Percentiles rank a stretch among this genome's conserved stretches.
These are phyloP conservation scores for Junonia oenone DNA, from an alignment of 2,888 invertebrate species.

Conservation along the genomic window DNA sequence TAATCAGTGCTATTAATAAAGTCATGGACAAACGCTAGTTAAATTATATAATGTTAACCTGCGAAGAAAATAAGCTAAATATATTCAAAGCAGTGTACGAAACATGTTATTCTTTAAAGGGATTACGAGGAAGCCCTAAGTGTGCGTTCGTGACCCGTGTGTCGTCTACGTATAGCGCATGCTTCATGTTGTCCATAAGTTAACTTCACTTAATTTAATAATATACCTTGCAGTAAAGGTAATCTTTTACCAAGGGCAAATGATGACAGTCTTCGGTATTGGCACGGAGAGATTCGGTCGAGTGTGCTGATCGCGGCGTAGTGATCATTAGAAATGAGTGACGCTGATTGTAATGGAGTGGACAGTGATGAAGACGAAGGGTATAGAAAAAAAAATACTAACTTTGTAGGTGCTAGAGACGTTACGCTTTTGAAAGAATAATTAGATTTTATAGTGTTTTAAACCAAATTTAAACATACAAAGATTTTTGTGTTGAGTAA, in stretches of 20 bases:
- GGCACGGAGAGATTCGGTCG: conserved; percentile 51
- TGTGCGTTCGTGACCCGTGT: conserved; percentile 75
- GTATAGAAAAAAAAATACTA: conserved; percentile 38
- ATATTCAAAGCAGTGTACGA: conserved; percentile 25
- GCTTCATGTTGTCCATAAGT: conserved; percentile 65
- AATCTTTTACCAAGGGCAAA: conserved; percentile 75
- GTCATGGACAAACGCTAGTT: neutral
- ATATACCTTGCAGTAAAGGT: conserved; percentile 68
- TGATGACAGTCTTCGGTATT: conserved; percentile 60
- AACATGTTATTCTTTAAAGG: conserved; percentile 50
- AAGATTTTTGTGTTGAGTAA: neutral
- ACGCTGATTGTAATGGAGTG: conserved; percentile 66
- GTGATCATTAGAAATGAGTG: conserved; percentile 54
- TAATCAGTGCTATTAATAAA: neutral
- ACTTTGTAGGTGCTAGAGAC: conserved; percentile 11
- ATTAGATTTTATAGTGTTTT: neutral
- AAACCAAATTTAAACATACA: neutral
- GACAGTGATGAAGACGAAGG: conserved; percentile 58
- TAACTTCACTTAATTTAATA: conserved; percentile 77
- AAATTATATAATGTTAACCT: conserved; percentile 2
- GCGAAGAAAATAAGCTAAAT: conserved; percentile 18
- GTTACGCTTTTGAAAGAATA: too few relatives aligned
- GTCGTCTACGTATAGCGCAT: conserved; percentile 59
- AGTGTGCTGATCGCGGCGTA: conserved; percentile 40
- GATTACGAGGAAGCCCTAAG: conserved; percentile 72